Percentiles rank a stretch among this genome's conserved stretches.
Conservation (phyloP, 2,888 invertebrate species). For the Nephrocerus scutellatus region DNA sequence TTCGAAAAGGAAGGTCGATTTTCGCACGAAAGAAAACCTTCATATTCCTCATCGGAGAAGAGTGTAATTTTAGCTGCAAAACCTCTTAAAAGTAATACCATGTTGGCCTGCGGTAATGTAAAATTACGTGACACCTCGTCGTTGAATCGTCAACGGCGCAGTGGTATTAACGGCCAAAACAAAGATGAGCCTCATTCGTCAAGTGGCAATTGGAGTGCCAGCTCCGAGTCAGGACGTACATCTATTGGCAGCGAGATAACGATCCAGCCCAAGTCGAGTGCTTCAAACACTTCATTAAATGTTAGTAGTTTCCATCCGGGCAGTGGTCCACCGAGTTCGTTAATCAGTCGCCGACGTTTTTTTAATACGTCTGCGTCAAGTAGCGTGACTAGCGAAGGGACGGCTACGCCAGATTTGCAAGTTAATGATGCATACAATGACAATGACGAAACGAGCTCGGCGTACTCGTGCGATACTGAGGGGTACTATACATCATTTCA, state of each 20-base stretch:
- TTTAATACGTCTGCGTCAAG: constrained; percentile 72
- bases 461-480: constrained; percentile 93
- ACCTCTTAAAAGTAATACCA: constrained; percentile 34
- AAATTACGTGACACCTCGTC: constrained; percentile 70
- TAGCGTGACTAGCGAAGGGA: constrained; percentile 78
- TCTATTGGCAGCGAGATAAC: constrained; percentile 79
- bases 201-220: constrained; percentile 92
- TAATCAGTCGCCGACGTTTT: constrained; percentile 60
- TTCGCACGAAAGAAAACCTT: constrained; percentile 71
- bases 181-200: constrained; percentile 77
- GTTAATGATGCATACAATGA: constrained; percentile 51
- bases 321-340: constrained; percentile 60
- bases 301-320: constrained; percentile 48
- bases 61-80: no score
- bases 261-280: constrained; percentile 62
- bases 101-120: constrained; percentile 48
- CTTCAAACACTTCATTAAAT: constrained; percentile 64
- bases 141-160: constrained; percentile 62
- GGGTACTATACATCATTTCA: constrained; percentile 98
- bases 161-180: constrained; percentile 51
- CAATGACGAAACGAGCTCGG: constrained; percentile 83
- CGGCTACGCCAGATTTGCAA: constrained; percentile 70
- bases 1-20: constrained; percentile 56
- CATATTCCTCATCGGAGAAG: constrained; percentile 70
- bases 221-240: constrained; percentile 80